Evolutionary conservation across 2,888 invertebrate species (phyloP), one percentile per base, ranked within the genome.

Genomic region (Cosmorhoe ocellata): DNA sequence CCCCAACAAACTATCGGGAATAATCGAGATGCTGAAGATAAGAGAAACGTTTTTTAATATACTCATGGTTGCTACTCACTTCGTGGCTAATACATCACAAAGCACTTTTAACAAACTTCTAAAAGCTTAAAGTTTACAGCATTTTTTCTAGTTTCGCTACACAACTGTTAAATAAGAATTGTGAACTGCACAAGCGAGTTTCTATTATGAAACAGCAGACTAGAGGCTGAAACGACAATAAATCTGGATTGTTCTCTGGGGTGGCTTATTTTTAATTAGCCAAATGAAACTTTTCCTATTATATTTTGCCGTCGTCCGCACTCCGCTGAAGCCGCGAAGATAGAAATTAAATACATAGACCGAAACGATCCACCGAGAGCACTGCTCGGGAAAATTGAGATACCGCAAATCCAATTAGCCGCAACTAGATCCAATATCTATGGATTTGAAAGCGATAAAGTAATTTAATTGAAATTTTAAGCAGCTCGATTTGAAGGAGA

Each of bases 231-330:
- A 78, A 73, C 71, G 74, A 74, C 76, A 74, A 83, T 82, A 81
- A 84, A 85, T 84, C 80, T 74, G 72, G 72, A 79, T 79, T 72
- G 76, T 80, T 75, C 77, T 75, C 77, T 56, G 58, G 77, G 78
- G 79, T 75, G 74, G 80, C 76, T 83, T 80, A 79, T 83, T 87
- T 86, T 86, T 87, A 87, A 87, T 87, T 86, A 88, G 80, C 80
- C 71, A 83, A 85, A 87, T 85, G 84, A 83, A 85, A 85, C 79
- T 85, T 85, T 86, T 80, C 78, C 81, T 79, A 81, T 84, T 85
- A 82, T 80, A 78, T 77, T 81, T 74, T 66, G 64, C 73, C 72
- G 69, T 70, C 74, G 79, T 66, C 71, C 71, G 74, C 70, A 74
- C 67, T 74, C 68, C 64, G 63, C 54, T 52, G 54, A 51, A 62